Conservation (phyloP, 2,888 invertebrate species). For the Acronicta alni region DNA sequence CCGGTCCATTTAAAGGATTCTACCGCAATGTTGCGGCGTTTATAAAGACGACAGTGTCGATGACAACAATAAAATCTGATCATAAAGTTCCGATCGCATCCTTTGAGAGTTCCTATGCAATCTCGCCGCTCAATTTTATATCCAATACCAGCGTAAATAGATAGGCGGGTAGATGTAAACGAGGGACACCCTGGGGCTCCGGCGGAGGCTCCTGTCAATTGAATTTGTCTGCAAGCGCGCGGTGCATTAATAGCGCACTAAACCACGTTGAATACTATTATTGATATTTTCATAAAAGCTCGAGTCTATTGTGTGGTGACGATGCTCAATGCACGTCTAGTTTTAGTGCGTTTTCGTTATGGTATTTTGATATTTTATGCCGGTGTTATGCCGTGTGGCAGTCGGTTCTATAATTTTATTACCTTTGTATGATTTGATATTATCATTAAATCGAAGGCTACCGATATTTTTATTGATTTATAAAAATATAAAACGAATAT, state of each 20-base stretch:
- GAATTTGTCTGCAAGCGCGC: conserved; percentile 88
- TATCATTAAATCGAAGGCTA: conserved; percentile 68
- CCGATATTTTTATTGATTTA: conserved; percentile 41
- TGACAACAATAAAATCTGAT: conserved; percentile 82
- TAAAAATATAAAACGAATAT: not conserved
- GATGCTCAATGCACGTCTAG: conserved; percentile 70
- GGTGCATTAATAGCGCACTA: conserved; percentile 84
- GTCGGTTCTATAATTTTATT: conserved; percentile 70
- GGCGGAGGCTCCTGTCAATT: conserved; percentile 85
- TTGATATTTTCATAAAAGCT: conserved; percentile 83
- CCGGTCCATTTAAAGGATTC: conserved; percentile 62
- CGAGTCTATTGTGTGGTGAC: conserved; percentile 74
- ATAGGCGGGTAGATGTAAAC: conserved; percentile 82
- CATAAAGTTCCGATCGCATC: conserved; percentile 81
- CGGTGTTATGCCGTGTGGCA: conserved; percentile 63
- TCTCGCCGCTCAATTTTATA: conserved; percentile 84
- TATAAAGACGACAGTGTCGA: conserved; percentile 74
- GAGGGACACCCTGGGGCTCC: conserved; percentile 82
- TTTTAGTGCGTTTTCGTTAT: conserved; percentile 76
- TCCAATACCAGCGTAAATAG: conserved; percentile 83
- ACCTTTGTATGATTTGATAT: conserved; percentile 68
- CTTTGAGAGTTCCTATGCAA: conserved; percentile 82
- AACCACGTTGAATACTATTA: conserved; percentile 83
- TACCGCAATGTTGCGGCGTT: conserved; percentile 67
- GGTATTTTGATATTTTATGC: conserved; percentile 75